A percentile compares a stretch with the other conserved stretches of the same genome.
Evolutionary conservation across 2,888 invertebrate species (phyloP).

Genomic region (Mythimna lalbum): DNA sequence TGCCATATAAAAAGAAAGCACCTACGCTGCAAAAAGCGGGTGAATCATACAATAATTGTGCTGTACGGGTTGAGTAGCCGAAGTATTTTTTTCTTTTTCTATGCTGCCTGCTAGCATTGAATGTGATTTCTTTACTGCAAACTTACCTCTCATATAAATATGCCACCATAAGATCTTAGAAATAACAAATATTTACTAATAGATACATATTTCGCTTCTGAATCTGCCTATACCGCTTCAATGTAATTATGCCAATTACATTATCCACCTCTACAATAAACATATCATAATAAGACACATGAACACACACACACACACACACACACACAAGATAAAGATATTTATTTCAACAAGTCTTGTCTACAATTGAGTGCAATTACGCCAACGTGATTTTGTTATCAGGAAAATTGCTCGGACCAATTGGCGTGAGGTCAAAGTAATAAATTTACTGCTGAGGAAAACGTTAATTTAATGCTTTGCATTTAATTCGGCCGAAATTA

Average conservation of each 20-base stretch:
- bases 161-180: neutral
- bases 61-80: too few relatives aligned
- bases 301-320: neutral
- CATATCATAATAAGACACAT: too few relatives aligned
- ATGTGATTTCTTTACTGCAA: slow-evolving; percentile 21
- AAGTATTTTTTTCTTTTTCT: slow-evolving; percentile 1
- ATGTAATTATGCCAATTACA: too few relatives aligned
- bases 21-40: neutral
- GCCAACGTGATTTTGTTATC: slow-evolving; percentile 56
- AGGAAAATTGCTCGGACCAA: slow-evolving; percentile 44
- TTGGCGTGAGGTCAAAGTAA: slow-evolving; percentile 52
- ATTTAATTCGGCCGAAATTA: slow-evolving; percentile 7
- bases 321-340: slow-evolving; percentile 25
- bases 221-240: neutral
- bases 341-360: slow-evolving; percentile 45
- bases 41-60: neutral
- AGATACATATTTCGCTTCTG: slow-evolving; percentile 16
- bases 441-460: slow-evolving; percentile 40
- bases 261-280: neutral
- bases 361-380: slow-evolving; percentile 52
- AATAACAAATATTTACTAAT: neutral
- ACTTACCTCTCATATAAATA: slow-evolving; percentile 27
- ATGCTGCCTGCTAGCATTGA: neutral
- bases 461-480: slow-evolving; percentile 23
- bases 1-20: neutral